Base-by-base conservation (phyloP, 1,140 invertebrate species). In the Lepidostoma basale region DNA sequence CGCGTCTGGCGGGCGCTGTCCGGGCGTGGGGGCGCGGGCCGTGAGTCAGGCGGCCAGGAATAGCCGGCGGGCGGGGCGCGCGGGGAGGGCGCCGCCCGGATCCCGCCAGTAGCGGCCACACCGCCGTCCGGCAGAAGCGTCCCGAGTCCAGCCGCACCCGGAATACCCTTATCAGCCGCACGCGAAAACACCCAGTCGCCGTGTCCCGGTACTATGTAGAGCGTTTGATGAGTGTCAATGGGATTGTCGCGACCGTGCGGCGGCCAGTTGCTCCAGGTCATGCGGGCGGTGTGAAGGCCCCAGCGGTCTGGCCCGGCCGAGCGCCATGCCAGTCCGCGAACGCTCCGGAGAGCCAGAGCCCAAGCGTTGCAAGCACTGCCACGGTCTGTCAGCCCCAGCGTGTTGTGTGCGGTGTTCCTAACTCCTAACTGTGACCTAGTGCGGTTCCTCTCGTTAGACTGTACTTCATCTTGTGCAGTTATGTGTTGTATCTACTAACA, bases 341-440 rank as follows among this genome's bases (percentile, higher is more conserved):
- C 68, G 68, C 23, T 77, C 77, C 78, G 77, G 77, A 75, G 77
- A 79, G 74, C 81, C 81, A 73, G 78, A 82, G 79, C 78, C 81
- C 73, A 83, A 83, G 74, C 81, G 81, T 80, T 83, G 81, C 81
- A 81, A 78, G 74, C 81, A 82, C 74, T 83, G 81, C 80, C 80
- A 83, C 81, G 81, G 81, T 83, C 81, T 74, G 78, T 64, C n/a
- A n/a, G n/a, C n/a, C n/a, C n/a, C n/a, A n/a, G n/a, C n/a, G n/a
- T n/a, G n/a, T n/a, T n/a, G n/a, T n/a, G n/a, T n/a, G n/a, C n/a
- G n/a, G n/a, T n/a, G n/a, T n/a, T n/a, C n/a, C n/a, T n/a, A n/a
- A n/a, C n/a, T n/a, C n/a, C n/a, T n/a, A n/a, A n/a, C n/a, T n/a
- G n/a, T n/a, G n/a, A n/a, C n/a, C n/a, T n/a, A n/a, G n/a, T n/a